A percentile compares a stretch with the other conserved stretches of the same genome.
Conservation (phyloP, 2,888 invertebrate genomes). For the Cephus sareptanus region DNA sequence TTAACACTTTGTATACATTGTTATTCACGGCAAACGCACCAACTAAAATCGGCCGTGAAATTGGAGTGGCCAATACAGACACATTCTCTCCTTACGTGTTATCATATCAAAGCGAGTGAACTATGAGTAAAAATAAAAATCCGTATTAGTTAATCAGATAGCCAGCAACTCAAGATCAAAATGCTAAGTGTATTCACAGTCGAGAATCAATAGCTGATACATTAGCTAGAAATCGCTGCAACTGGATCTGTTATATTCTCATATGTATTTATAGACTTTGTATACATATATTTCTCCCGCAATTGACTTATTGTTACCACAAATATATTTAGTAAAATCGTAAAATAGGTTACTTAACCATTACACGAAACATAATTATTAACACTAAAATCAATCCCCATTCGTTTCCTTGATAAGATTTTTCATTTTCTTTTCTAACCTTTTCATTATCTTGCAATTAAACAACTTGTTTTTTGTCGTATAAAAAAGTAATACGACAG, state of each 20-base stretch:
- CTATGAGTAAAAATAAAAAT: too few species aligned
- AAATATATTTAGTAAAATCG: neutral
- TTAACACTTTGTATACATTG: neutral
- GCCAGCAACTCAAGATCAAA: too few species aligned
- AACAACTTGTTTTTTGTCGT: neutral
- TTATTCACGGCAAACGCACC: too few species aligned
- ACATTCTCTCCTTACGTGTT: neutral
- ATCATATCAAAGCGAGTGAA: too few species aligned
- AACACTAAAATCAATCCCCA: neutral
- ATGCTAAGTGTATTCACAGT: too few species aligned
- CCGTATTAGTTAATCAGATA: too few species aligned
- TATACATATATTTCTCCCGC: neutral
- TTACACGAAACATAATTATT: neutral
- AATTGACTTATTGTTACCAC: neutral
- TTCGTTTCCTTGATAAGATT: neutral
- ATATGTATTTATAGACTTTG: neutral
- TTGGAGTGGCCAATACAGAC: neutral
- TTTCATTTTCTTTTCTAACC: neutral
- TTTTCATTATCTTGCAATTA: neutral
- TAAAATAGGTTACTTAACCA: neutral
- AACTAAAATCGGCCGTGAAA: too few species aligned
- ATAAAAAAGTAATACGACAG: neutral
- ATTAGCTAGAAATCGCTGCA: too few species aligned
- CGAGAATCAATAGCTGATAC: too few species aligned
- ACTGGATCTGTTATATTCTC: too few species aligned